Evolutionary conservation across 2,797 vertebrate genomes (phyloP).

Genomic region (Scolopax rusticola): DNA sequence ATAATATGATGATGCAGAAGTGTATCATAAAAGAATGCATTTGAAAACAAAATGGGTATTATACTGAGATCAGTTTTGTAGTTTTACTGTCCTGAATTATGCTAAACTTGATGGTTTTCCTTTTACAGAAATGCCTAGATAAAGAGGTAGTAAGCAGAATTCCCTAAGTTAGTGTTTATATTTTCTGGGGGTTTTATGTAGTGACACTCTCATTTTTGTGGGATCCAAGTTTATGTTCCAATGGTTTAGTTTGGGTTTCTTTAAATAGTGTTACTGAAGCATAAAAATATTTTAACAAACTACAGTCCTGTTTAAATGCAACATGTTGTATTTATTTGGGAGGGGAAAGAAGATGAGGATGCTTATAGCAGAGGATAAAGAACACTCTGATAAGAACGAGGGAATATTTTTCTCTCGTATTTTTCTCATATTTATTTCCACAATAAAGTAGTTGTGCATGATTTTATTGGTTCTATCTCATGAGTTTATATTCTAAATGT

Average conservation of each 20-base stretch:
- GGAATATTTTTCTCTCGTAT: background rate
- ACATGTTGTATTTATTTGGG: accelerated
- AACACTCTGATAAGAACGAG: background rate
- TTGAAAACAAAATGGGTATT: background rate
- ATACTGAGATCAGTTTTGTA: background rate
- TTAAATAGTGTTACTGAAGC: background rate
- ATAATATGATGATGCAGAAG: background rate
- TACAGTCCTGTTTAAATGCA: background rate
- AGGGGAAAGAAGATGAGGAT: background rate
- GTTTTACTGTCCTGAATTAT: conserved; percentile 11
- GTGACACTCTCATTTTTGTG: background rate
- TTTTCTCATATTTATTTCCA: background rate
- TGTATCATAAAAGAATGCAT: background rate
- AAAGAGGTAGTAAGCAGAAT: background rate
- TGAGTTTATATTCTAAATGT: background rate
- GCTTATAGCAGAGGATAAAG: background rate
- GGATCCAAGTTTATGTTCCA: background rate
- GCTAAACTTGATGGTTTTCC: background rate
- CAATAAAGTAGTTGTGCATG: background rate
- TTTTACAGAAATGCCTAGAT: background rate
- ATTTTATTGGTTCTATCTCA: background rate
- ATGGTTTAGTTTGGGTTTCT: background rate
- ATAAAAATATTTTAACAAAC: background rate
- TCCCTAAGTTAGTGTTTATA: background rate
- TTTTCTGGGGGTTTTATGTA: background rate